Evolutionary conservation across 1,140 invertebrate genomes (phyloP).

Genomic region (Centruroides sculpturatus): DNA sequence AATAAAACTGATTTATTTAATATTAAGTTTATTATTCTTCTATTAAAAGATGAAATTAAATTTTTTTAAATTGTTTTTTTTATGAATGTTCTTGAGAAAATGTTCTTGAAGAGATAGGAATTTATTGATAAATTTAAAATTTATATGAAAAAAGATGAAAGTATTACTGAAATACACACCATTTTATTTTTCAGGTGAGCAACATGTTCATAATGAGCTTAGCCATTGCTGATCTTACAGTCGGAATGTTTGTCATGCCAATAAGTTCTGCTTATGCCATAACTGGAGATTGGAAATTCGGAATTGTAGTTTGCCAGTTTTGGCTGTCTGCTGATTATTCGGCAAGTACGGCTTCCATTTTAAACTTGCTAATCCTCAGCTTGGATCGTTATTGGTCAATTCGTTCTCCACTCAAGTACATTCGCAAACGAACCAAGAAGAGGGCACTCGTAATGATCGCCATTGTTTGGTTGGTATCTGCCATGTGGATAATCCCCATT

Average conservation of each 20-base stretch:
- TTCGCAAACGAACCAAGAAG: conserved; percentile 41
- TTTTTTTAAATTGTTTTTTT: too few species aligned
- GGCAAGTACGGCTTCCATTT: conserved; percentile 46
- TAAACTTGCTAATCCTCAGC: conserved; percentile 40
- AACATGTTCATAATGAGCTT: conserved; percentile 50
- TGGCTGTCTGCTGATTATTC: conserved; percentile 44
- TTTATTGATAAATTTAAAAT: too few species aligned
- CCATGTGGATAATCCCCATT: conserved; percentile 38
- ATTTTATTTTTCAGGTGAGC: conserved; percentile 31
- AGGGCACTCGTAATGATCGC: conserved; percentile 39
- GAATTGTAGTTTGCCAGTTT: conserved; percentile 36
- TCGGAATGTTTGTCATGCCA: conserved; percentile 47
- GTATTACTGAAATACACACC: too few species aligned
- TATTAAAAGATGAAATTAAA: too few species aligned
- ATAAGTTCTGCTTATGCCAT: conserved; percentile 44
- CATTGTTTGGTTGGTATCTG: conserved; percentile 36
- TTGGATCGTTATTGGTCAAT: conserved; percentile 40
- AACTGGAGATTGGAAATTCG: conserved; percentile 41
- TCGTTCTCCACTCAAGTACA: conserved; percentile 42
- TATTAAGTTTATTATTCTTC: too few species aligned
- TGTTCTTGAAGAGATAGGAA: too few species aligned
- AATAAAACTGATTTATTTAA: too few species aligned
- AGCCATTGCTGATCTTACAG: conserved; percentile 46
- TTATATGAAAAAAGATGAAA: too few species aligned
- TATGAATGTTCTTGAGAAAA: too few species aligned